A percentile compares a stretch with the other conserved stretches of the same genome.
These are phyloP conservation scores for Mixornis gularis DNA, from an alignment of 2,113 vertebrate genomes.

Conservation along the genomic window DNA sequence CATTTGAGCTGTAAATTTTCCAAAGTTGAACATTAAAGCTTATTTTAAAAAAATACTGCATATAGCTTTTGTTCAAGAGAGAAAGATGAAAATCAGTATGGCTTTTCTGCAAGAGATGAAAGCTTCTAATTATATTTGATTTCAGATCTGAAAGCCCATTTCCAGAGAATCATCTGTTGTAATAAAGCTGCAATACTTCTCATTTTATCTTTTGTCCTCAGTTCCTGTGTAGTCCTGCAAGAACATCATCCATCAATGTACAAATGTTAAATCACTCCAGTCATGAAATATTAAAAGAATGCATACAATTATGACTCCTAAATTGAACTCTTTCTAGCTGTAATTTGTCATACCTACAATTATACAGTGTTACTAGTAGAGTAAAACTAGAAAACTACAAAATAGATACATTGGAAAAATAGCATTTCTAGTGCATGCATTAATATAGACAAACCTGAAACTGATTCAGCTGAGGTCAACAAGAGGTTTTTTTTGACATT, in stretches of 20 bases:
- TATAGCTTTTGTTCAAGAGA: background rate
- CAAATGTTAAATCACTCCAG: conserved; percentile 11
- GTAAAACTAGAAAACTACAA: background rate
- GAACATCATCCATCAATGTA: conserved; percentile 23
- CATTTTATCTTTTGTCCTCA: background rate
- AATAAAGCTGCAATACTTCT: background rate
- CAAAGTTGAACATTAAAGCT: background rate
- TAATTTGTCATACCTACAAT: conserved; percentile 25
- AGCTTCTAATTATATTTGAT: background rate
- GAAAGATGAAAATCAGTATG: background rate
- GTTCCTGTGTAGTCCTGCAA: background rate
- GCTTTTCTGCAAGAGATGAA: conserved; percentile 3
- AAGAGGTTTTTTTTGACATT: background rate
- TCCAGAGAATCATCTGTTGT: background rate
- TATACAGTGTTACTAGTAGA: background rate
- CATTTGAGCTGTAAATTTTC: background rate
- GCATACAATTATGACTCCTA: conserved; percentile 41
- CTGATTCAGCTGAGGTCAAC: background rate
- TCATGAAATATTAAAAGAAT: conserved; percentile 43
- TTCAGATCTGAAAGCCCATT: background rate
- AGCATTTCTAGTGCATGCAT: conserved; percentile 36
- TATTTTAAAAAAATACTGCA: background rate
- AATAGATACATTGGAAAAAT: conserved; percentile 3
- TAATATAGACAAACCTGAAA: background rate
- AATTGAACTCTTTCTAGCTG: conserved; percentile 31